A percentile compares a stretch with the other conserved stretches of the same genome.
phyloP scores from a whole-genome alignment of 1,140 invertebrate species.

The Philopotamus ludificatus region DNA sequence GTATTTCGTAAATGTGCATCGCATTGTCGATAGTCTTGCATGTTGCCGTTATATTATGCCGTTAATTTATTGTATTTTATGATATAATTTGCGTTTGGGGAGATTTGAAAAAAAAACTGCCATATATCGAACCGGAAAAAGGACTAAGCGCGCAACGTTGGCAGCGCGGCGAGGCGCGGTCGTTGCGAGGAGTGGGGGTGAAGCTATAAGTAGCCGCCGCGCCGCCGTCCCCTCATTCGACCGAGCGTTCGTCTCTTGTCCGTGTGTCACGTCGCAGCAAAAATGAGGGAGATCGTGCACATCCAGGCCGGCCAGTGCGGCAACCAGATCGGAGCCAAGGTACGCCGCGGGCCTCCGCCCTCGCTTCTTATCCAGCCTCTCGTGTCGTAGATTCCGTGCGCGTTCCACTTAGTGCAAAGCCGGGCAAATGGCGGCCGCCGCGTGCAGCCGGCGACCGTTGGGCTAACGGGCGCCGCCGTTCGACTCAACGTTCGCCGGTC shows the following conservation, averaged over 20 bases:
- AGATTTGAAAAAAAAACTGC: no score
- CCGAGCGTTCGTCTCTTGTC: constrained; percentile 7
- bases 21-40: no score
- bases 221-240: constrained; percentile 4
- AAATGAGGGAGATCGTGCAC: constrained; percentile 76
- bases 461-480: constrained; percentile 1
- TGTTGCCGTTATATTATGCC: no score
- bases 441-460: neutral
- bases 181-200: neutral
- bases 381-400: neutral
- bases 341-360: constrained; percentile 43
- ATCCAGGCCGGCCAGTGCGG: constrained; percentile 76
- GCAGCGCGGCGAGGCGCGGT: no score
- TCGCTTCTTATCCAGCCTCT: neutral
- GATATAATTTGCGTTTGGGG: no score
- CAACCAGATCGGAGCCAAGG: constrained; percentile 75
- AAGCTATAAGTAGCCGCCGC: constrained; percentile 14
- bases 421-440: neutral
- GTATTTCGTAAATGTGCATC: no score
- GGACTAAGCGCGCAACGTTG: no score
- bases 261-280: constrained; percentile 40
- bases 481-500: neutral
- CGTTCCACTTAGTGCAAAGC: neutral
- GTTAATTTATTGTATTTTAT: no score
- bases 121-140: no score